Base-by-base conservation (phyloP, 2,113 vertebrate species). In the Halichoeres trimaculatus region DNA sequence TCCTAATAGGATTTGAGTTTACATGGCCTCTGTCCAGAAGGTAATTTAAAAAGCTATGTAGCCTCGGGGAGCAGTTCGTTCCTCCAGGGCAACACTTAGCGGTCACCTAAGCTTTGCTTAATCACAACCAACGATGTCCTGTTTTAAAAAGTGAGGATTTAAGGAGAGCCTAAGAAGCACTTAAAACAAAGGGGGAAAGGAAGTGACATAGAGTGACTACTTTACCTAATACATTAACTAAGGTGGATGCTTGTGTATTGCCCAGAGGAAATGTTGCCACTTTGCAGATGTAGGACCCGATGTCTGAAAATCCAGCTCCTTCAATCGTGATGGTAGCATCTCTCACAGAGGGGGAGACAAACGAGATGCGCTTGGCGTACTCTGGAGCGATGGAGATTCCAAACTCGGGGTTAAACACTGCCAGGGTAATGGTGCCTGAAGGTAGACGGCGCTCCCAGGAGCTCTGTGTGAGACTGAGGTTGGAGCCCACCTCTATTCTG, bases 201-300 rank as follows among this genome's bases (percentile, higher is more conserved):
- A 36, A 58, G 24, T 48, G 19, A 72, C 19, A 43, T 12, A 60
- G 43, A 10, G 30, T 30, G 30, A 64, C n/a, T 77, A 93, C 96
- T 86, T 88, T 95, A 99, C 97, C 98, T 81, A 98, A 90, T 45
- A 99, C 94, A 70, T 95, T 94, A 74, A 99, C 91, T 2, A 62
- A 90, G 81, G 95, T 96, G 69, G 96, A 95, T 0, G 96, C 94
- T 70, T 98, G 95, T 0, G 93, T 93, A 88, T 97, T 97, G 91
- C 98, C 98, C 89, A 97, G 92, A 11, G 97, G 97, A 86, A 98
- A 99, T 10, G 97, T 99, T 66, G 93, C 95, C 84, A 96, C 96
- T 93, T 98, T 98, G 91, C 97, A 99, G 89, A 94, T 93, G 84
- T 99, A 99, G 62, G 94, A 92, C 73, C 98, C 98, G 10, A 95